These are phyloP conservation scores for Caenorhabditis sp. DNA, from an alignment of 2,888 invertebrate species.

Conservation along the genomic window DNA sequence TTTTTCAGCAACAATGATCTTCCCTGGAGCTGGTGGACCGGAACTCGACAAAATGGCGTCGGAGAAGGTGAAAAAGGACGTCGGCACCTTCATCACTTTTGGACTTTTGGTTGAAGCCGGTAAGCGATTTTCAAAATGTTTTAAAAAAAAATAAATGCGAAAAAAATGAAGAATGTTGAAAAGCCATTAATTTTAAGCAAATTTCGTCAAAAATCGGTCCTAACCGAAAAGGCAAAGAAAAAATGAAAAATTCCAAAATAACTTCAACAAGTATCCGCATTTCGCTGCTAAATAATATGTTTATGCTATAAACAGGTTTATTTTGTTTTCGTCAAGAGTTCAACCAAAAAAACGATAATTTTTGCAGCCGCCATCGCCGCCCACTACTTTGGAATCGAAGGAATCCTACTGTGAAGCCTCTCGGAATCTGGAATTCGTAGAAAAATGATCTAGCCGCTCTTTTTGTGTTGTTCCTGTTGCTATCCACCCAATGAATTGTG, in stretches of 20 bases:
- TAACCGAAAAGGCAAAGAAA: too few relatives aligned
- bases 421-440: too few relatives aligned
- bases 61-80: slow-evolving; percentile 55
- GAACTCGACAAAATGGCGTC: slow-evolving; percentile 57
- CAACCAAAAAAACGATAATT: neutral
- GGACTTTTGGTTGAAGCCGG: slow-evolving; percentile 58
- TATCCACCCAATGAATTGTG: too few relatives aligned
- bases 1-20: slow-evolving; percentile 44
- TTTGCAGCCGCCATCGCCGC: slow-evolving; percentile 50
- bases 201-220: too few relatives aligned
- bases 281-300: too few relatives aligned
- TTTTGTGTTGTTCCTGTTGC: too few relatives aligned
- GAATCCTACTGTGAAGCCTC: slow-evolving; percentile 44
- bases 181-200: too few relatives aligned
- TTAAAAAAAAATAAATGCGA: neutral
- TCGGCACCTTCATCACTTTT: slow-evolving; percentile 55
- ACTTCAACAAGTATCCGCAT: too few relatives aligned
- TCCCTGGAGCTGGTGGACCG: slow-evolving; percentile 57
- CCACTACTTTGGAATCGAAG: slow-evolving; percentile 57
- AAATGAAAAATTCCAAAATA: too few relatives aligned
- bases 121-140: slow-evolving; percentile 7
- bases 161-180: neutral
- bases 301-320: too few relatives aligned
- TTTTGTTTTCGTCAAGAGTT: too few relatives aligned
- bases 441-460: too few relatives aligned